phyloP scores from a whole-genome alignment of 2,797 vertebrate genomes.

The Erethizon dorsatum region DNA sequence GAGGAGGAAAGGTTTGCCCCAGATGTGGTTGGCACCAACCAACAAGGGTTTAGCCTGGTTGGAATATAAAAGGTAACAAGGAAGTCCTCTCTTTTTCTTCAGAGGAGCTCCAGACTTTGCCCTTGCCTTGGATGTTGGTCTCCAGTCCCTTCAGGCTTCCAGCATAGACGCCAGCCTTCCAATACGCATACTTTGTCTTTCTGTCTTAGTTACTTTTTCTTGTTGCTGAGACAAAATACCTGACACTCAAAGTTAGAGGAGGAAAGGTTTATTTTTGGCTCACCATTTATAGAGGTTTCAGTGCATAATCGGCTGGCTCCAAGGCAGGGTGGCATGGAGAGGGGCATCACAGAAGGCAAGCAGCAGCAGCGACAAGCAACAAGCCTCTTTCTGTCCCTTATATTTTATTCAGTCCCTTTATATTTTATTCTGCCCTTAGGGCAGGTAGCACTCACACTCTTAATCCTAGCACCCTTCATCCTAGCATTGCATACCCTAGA shows the following conservation, averaged over 20 bases:
- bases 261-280: neutral
- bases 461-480: neutral
- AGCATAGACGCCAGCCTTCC: neutral
- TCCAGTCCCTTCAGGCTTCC: neutral
- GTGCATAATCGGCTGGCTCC: neutral
- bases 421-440: neutral
- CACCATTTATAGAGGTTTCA: neutral
- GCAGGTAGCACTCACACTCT: neutral
- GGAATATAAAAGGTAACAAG: neutral
- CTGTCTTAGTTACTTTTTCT: neutral
- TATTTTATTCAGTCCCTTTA: neutral
- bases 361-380: neutral
- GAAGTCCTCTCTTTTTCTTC: neutral
- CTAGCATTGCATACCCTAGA: neutral
- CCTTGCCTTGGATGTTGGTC: neutral
- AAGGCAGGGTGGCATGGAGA: neutral
- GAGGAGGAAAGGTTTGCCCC: neutral
- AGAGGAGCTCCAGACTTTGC: neutral
- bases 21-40: neutral
- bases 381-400: neutral
- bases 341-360: neutral
- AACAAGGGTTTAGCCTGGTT: neutral
- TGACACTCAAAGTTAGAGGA: neutral
- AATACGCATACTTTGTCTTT: neutral
- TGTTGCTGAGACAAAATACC: neutral